A percentile compares a stretch with the other conserved stretches of the same genome.
Evolutionary conservation across 2,797 vertebrate species (phyloP).

Genomic region (Siniperca undulata): DNA sequence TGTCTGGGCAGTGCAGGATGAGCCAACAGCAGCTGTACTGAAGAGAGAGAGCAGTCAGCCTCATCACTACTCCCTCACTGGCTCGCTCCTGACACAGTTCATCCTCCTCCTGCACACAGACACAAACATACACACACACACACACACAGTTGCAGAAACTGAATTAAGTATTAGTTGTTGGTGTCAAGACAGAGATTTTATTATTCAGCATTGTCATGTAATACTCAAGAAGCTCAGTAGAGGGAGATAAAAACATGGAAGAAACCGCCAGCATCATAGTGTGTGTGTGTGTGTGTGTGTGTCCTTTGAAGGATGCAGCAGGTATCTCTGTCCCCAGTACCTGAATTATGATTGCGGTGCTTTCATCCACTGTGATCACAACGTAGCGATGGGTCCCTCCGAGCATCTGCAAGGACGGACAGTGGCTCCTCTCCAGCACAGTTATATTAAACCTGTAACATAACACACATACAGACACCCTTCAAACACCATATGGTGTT

Average conservation of each 20-base stretch:
- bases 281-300: background rate
- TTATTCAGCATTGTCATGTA: background rate
- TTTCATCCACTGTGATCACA: conserved; percentile 92
- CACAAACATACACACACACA: conserved; percentile 37
- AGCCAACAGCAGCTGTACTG: conserved; percentile 94
- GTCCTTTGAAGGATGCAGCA: background rate
- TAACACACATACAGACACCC: conserved; percentile 10
- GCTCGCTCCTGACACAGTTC: conserved; percentile 87
- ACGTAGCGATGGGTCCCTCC: conserved; percentile 84
- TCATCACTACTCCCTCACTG: conserved; percentile 87
- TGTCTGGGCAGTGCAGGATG: conserved; percentile 86
- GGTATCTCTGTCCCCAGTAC: conserved; percentile 73
- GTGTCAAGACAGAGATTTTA: background rate
- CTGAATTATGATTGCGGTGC: conserved; percentile 91
- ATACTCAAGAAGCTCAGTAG: conserved; percentile 4
- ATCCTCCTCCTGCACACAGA: conserved; percentile 80
- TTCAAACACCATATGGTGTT: background rate
- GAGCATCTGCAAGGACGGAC: conserved; percentile 87
- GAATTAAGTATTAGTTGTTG: background rate
- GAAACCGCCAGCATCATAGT: background rate
- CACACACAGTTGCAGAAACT: background rate
- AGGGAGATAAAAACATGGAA: conserved; percentile 2
- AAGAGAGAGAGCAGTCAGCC: conserved; percentile 90
- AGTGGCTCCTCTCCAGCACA: conserved; percentile 89
- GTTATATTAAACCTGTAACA: conserved; percentile 88